Evolutionary conservation across 2,888 invertebrate species (phyloP).

Genomic region (Dicycla oo): DNA sequence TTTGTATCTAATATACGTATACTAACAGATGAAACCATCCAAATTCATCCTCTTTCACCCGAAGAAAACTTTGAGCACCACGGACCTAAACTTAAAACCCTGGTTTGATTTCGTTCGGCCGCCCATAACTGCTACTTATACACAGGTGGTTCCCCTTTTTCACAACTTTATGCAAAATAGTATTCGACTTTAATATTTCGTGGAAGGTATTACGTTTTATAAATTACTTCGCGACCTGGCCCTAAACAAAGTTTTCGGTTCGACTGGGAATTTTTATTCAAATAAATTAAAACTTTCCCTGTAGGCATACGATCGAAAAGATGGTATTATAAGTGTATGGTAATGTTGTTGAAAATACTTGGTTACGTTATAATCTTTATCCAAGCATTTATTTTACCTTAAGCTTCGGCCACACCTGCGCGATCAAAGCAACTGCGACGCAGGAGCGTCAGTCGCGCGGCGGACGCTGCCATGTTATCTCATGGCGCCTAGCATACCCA

Average conservation of each 20-base stretch:
- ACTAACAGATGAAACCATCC: neutral
- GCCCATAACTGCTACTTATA: constrained; percentile 69
- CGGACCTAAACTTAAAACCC: constrained; percentile 67
- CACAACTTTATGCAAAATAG: constrained; percentile 78
- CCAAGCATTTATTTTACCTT: no score
- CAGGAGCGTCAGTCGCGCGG: no score
- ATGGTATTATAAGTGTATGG: constrained; percentile 35
- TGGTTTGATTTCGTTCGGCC: constrained; percentile 73
- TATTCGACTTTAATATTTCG: constrained; percentile 75
- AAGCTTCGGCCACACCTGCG: no score
- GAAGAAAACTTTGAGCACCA: constrained; percentile 21
- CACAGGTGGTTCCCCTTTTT: constrained; percentile 76
- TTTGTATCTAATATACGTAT: neutral
- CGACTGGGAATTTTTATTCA: constrained; percentile 62
- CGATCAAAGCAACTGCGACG: no score
- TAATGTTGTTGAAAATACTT: constrained; percentile 15
- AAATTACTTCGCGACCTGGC: constrained; percentile 70
- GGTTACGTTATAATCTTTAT: no score
- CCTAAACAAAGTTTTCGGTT: constrained; percentile 63
- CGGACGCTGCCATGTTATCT: no score
- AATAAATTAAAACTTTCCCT: constrained; percentile 64
- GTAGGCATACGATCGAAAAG: constrained; percentile 48
- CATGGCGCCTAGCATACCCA: no score
- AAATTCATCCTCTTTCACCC: neutral
- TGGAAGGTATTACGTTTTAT: constrained; percentile 70